These are phyloP conservation scores for Pseudomyrmex flavicornis DNA, from an alignment of 1,140 invertebrate genomes.

Conservation along the genomic window DNA sequence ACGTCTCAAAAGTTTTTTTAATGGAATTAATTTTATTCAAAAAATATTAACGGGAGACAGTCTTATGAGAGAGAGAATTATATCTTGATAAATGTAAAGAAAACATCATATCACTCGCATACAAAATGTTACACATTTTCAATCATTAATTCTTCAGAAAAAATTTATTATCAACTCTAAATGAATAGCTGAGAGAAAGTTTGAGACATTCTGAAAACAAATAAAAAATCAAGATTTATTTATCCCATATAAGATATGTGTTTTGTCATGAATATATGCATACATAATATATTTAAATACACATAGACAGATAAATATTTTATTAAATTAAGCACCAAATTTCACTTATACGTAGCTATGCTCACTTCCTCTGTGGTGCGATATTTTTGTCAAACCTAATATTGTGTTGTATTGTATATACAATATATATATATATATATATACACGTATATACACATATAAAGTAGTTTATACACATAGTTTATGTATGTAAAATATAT, in stretches of 20 bases:
- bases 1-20: slow-evolving; percentile 17
- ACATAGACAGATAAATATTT: slow-evolving; percentile 48
- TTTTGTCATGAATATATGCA: background rate
- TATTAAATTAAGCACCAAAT: slow-evolving; percentile 38
- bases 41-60: no score
- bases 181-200: background rate
- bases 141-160: slow-evolving; percentile 16
- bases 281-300: slow-evolving; percentile 48
- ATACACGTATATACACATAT: no score
- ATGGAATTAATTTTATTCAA: background rate
- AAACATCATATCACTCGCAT: background rate
- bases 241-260: slow-evolving; percentile 5
- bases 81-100: no score
- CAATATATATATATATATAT: background rate
- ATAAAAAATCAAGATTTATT: slow-evolving; percentile 5
- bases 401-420: background rate
- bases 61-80: no score
- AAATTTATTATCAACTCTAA: background rate
- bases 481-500: slow-evolving; percentile 21
- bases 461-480: background rate
- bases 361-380: background rate
- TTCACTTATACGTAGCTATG: slow-evolving; percentile 29
- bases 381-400: slow-evolving; percentile 23
- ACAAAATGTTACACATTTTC: background rate
- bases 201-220: slow-evolving; percentile 1